phyloP scores from a whole-genome alignment of 2,888 invertebrate species.

The Lottia scabra region DNA sequence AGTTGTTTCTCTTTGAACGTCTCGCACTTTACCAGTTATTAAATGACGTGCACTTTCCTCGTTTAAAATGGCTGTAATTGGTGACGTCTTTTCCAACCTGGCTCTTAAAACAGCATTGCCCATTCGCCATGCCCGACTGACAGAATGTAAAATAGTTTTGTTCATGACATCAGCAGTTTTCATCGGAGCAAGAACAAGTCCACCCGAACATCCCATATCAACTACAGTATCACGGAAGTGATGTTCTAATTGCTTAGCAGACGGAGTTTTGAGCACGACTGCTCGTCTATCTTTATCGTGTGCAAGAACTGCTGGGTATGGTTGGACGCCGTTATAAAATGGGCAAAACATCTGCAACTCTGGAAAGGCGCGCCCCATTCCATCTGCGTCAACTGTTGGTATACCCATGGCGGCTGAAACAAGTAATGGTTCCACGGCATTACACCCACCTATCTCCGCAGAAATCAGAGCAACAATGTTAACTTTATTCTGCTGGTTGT shows the following conservation, averaged over 20 bases:
- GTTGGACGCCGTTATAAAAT: slow-evolving; percentile 48
- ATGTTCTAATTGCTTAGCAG: slow-evolving; percentile 52
- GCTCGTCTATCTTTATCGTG: slow-evolving; percentile 50
- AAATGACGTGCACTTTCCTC: slow-evolving; percentile 42
- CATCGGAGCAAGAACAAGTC: slow-evolving; percentile 39
- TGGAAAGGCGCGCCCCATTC: slow-evolving; percentile 66
- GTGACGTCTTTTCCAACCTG: slow-evolving; percentile 40
- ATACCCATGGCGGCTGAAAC: slow-evolving; percentile 50
- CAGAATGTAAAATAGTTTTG: slow-evolving; percentile 40
- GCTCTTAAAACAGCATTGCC: slow-evolving; percentile 56
- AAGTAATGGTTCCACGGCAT: slow-evolving; percentile 56
- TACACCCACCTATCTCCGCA: slow-evolving; percentile 62
- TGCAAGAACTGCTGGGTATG: slow-evolving; percentile 49
- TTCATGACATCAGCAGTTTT: slow-evolving; percentile 38
- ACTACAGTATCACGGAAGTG: slow-evolving; percentile 52
- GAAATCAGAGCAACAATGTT: slow-evolving; percentile 46
- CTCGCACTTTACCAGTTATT: slow-evolving; percentile 55
- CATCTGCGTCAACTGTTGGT: slow-evolving; percentile 60
- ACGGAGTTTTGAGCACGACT: slow-evolving; percentile 44
- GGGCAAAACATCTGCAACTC: slow-evolving; percentile 58
- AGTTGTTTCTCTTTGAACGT: slow-evolving; percentile 49
- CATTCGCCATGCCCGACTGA: slow-evolving; percentile 59
- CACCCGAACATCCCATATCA: slow-evolving; percentile 56
- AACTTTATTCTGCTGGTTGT: slow-evolving; percentile 14
- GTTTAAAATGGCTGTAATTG: slow-evolving; percentile 48